Percentiles rank a stretch among this genome's conserved stretches.
Evolutionary conservation across 2,888 invertebrate genomes (phyloP).

Genomic region (Thereva unica): DNA sequence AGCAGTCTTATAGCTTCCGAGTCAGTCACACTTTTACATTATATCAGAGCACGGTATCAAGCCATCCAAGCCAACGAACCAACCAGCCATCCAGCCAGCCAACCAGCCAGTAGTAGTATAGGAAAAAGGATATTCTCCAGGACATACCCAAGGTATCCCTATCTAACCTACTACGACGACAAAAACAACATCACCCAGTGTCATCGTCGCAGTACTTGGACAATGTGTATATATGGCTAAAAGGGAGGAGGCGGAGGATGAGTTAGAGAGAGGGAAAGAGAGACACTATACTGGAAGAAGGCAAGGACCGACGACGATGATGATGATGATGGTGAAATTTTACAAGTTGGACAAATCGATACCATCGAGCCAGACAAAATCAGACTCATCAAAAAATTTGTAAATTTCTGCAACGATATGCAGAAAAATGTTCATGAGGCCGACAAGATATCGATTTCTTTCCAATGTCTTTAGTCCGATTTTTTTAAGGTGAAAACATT

Average conservation of each 20-base stretch:
- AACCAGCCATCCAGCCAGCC: no score
- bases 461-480: conserved; percentile 6
- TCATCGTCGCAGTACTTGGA: no score
- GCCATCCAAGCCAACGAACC: no score
- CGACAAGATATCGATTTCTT: conserved; percentile 31
- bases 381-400: conserved; percentile 39
- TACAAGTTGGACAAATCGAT: conserved; percentile 42
- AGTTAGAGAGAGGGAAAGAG: conserved; percentile 1
- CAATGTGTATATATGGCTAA: neutral
- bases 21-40: conserved; percentile 30
- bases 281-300: conserved; percentile 9
- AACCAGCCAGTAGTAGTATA: no score
- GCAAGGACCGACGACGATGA: conserved; percentile 27
- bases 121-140: no score
- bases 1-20: conserved; percentile 15
- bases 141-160: no score
- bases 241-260: conserved; percentile 4
- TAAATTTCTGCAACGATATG: conserved; percentile 36
- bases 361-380: conserved; percentile 41
- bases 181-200: no score
- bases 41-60: conserved; percentile 6
- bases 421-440: conserved; percentile 34
- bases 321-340: conserved; percentile 37
- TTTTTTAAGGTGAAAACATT: neutral
- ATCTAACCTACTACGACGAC: no score